Evolutionary conservation across 1,140 invertebrate species (phyloP).

Genomic region (Brachionus rubens): DNA sequence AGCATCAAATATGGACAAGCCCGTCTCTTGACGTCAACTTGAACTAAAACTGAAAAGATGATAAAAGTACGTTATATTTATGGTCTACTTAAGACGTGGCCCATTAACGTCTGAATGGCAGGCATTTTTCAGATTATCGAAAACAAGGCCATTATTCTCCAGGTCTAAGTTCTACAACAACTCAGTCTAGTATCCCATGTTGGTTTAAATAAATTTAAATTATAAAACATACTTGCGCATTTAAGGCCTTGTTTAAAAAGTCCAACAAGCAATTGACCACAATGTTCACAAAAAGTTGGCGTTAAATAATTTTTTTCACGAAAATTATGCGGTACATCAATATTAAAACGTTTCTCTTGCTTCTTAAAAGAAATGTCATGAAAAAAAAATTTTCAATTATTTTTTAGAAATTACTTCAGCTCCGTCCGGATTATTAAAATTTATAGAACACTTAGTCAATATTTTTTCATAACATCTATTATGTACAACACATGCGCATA

Average conservation of each 20-base stretch:
- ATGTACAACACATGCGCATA: slow-evolving; percentile 84
- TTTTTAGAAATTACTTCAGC: slow-evolving; percentile 72
- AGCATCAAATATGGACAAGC: too few species aligned
- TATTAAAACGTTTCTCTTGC: slow-evolving; percentile 80
- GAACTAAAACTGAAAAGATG: too few species aligned
- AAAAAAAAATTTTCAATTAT: slow-evolving; percentile 61
- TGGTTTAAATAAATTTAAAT: not conserved
- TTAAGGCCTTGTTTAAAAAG: slow-evolving; percentile 91
- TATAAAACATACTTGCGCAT: slow-evolving; percentile 77
- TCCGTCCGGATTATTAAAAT: slow-evolving; percentile 93
- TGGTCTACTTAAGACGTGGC: too few species aligned
- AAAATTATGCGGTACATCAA: slow-evolving; percentile 92
- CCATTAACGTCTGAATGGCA: too few species aligned
- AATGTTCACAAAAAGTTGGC: slow-evolving; percentile 96
- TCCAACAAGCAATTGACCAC: slow-evolving; percentile 88
- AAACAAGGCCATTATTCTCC: too few species aligned
- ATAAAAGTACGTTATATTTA: too few species aligned
- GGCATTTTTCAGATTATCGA: too few species aligned
- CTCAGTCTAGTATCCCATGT: not conserved
- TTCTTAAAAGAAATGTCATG: slow-evolving; percentile 52
- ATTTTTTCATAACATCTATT: slow-evolving; percentile 99
- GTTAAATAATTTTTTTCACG: slow-evolving; percentile 88
- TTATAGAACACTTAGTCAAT: slow-evolving; percentile 93
- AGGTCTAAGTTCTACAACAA: too few species aligned
- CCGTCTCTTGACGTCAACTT: too few species aligned